Base-by-base conservation (phyloP, 1,140 invertebrate species). In the Chironomus striatipennis region DNA sequence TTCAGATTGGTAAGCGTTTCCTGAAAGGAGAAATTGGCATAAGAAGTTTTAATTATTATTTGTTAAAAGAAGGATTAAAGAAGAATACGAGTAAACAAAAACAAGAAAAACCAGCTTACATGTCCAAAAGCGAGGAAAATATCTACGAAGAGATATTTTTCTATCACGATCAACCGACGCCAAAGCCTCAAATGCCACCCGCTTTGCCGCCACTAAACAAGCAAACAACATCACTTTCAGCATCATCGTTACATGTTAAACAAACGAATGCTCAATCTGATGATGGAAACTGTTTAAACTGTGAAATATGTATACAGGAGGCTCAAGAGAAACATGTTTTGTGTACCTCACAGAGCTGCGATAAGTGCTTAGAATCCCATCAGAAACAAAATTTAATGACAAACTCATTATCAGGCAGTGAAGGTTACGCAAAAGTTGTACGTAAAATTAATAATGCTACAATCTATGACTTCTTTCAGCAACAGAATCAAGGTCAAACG, bases 131-230 rank as follows among this genome's bases (percentile, higher is more conserved):
- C 74, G 81, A 82, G 42, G 81, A 82, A 67, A 82, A 82, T 75
- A 82, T 82, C 18, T 82, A 82, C 57, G 81, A 82, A 70, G 81
- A 82, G 74, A 82, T 82, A 34, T 82, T 79, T 74, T 82, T 82
- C 20, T 79, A 70, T 21, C 65, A 70, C 18, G 65, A 70, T 70
- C 65, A 20, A 21, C 65, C 65, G 6, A 70, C 65, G 20, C 65
- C 65, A 70, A 70, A 70, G 20, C 65, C 65, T 0, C 65, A 70
- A 70, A 18, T 21, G 20, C 65, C 65, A 10, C 65, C 65, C 9
- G 65, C 17, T 18, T 21, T 70, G 17, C 65, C 65, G 1, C 65
- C 65, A 70, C 10, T 70, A 7, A 70, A 70, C 10, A 70, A 70
- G 18, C 65, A 70, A 70, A 70, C n/a, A 10, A 18, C 65, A 3